phyloP scores from a whole-genome alignment of 1,140 invertebrate genomes.

The Drosophila sechellia region DNA sequence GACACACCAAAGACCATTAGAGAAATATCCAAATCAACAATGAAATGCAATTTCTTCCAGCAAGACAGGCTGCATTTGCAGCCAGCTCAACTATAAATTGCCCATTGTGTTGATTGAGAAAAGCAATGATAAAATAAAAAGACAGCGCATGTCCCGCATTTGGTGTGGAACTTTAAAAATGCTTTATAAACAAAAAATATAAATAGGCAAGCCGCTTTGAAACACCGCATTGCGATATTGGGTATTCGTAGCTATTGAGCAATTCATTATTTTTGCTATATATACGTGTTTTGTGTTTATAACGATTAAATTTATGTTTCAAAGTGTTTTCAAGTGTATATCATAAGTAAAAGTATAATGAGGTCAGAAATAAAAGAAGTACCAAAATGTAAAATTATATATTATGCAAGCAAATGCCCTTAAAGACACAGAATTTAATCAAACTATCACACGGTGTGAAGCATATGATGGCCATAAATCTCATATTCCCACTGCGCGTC shows the following conservation, averaged over 20 bases:
- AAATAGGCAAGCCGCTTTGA: background rate
- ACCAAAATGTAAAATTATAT: too few species aligned
- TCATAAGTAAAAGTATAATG: too few species aligned
- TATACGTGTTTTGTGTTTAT: too few species aligned
- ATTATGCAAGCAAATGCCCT: too few species aligned
- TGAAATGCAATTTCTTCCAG: slow-evolving; percentile 42
- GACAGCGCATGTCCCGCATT: background rate
- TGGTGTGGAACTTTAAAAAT: background rate
- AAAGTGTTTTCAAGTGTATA: too few species aligned
- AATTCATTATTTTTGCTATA: too few species aligned
- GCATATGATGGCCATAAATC: background rate
- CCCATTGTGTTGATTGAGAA: slow-evolving; percentile 18
- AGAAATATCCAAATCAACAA: slow-evolving; percentile 61
- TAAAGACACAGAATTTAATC: background rate
- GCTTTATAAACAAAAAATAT: background rate
- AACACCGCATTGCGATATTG: background rate
- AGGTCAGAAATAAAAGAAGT: too few species aligned
- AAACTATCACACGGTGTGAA: background rate
- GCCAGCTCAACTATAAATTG: background rate
- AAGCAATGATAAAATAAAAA: slow-evolving; percentile 1
- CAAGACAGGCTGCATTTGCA: background rate
- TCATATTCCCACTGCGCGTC: background rate
- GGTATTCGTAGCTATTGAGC: too few species aligned
- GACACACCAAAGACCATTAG: slow-evolving; percentile 33
- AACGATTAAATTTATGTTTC: too few species aligned